Evolutionary conservation across 2,888 invertebrate species (phyloP), one percentile per base, ranked within the genome.

Genomic region (Rhodophaea formosa): DNA sequence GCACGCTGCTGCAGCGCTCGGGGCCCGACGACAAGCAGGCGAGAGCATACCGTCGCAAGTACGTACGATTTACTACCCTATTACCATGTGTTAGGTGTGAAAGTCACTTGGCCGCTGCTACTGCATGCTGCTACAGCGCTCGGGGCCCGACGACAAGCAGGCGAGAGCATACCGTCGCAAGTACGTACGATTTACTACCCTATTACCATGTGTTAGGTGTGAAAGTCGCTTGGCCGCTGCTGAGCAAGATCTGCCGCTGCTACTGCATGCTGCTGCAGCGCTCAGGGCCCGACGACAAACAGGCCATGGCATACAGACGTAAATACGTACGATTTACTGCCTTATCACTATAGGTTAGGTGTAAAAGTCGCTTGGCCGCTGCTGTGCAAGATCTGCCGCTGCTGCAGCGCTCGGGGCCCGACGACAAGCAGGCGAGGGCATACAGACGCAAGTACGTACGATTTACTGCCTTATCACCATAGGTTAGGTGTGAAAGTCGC

Each of bases 231-330:
- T 23, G 95, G 60, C 94, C 95, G 0, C 95, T 96, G 55, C 94
- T 97, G 46, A 97, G 97, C 85, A 97, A 96, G 85, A 84, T 95
- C 23, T 97, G 97, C 72, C 94, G 95, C 59, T 95, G 95, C 81
- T 97, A 95, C 84, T 94, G 95, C 68, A 93, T 95, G 61, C 80
- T 96, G 55, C 89, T 95, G 59, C 91, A 95, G 69, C 94, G 95
- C 61, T 94, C 93, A 1, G 91, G 91, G 0, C 92, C 93, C 61
- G 91, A 87, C 80, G 93, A 83, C 73, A 79, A 72, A 5, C 95
- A 94, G 72, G 93, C 92, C 54, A 82, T 81, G 58, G 72, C 70
- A 0, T 84, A 89, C 60, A 64, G 78, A 0, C 73, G 81, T 64
- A 88, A 88, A 89, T 89, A 7, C 65, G 82, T 77, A 29, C 16